phyloP scores from a whole-genome alignment of 2,888 invertebrate species.

The Conops quadrifasciatus region DNA sequence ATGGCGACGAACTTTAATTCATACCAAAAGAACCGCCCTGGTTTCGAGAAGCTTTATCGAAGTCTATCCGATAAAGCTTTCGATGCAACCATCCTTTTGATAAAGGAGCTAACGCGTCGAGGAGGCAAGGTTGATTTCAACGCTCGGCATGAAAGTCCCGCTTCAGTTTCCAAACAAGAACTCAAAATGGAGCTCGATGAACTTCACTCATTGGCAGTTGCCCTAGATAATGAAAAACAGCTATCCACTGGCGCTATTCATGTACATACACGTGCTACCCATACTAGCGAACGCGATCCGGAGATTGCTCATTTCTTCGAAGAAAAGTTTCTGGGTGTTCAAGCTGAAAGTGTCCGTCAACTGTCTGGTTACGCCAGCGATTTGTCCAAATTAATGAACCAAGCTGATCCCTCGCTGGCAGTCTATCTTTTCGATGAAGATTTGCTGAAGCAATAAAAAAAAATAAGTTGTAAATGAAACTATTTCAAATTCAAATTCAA shows the following conservation, averaged over 20 bases:
- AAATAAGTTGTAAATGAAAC: too few species aligned
- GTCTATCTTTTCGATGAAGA: slow-evolving; percentile 80
- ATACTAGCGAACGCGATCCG: slow-evolving; percentile 71
- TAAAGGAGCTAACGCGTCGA: slow-evolving; percentile 79
- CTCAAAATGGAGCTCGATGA: slow-evolving; percentile 67
- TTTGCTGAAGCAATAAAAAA: slow-evolving; percentile 61
- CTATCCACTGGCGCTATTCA: slow-evolving; percentile 74
- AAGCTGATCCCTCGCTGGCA: slow-evolving; percentile 71
- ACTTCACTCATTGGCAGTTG: slow-evolving; percentile 76
- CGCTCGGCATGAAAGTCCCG: slow-evolving; percentile 51
- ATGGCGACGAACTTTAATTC: slow-evolving; percentile 80
- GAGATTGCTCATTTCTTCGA: slow-evolving; percentile 80
- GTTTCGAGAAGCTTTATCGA: slow-evolving; percentile 79
- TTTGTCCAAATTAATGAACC: slow-evolving; percentile 72
- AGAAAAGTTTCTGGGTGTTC: slow-evolving; percentile 77
- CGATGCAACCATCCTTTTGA: slow-evolving; percentile 77
- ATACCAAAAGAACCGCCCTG: slow-evolving; percentile 77
- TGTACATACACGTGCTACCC: slow-evolving; percentile 73
- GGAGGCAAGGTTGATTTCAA: slow-evolving; percentile 72
- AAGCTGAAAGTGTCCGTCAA: slow-evolving; percentile 73
- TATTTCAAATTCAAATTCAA: too few species aligned
- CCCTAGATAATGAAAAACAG: slow-evolving; percentile 79
- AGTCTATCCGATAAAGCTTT: slow-evolving; percentile 79
- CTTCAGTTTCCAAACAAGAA: slow-evolving; percentile 44
- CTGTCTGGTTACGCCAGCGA: slow-evolving; percentile 79